These are phyloP conservation scores for Liopterus haemorrhoidalis DNA, from an alignment of 2,888 invertebrate species.

Conservation along the genomic window DNA sequence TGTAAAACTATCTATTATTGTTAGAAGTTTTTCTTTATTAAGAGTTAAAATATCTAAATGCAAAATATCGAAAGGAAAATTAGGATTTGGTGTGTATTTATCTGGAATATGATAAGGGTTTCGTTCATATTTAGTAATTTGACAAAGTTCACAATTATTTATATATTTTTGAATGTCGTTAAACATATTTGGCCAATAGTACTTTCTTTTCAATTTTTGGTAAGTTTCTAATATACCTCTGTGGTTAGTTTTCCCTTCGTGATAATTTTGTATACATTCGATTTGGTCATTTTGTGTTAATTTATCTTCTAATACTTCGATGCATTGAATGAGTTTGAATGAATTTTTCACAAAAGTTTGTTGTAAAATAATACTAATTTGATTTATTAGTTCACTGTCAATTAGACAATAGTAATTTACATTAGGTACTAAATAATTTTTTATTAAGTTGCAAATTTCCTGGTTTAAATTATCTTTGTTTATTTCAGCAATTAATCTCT, in stretches of 20 bases:
- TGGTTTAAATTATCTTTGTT: neutral
- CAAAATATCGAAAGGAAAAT: neutral
- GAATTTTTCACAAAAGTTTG: too few relatives aligned
- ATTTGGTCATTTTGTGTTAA: too few relatives aligned
- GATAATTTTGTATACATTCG: neutral
- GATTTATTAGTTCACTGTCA: too few relatives aligned
- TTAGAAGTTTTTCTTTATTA: slow-evolving; percentile 1
- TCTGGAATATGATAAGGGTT: slow-evolving; percentile 1
- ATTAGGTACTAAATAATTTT: neutral
- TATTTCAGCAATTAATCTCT: neutral
- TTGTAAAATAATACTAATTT: too few relatives aligned
- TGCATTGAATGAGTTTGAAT: too few relatives aligned
- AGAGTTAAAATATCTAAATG: neutral
- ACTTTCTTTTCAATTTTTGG: slow-evolving; percentile 9
- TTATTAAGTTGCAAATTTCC: too few relatives aligned
- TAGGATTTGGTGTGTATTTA: neutral
- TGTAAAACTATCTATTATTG: neutral
- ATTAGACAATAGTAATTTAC: too few relatives aligned
- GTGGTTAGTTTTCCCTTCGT: slow-evolving; percentile 3
- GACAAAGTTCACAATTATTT: slow-evolving; percentile 2
- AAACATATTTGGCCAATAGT: slow-evolving; percentile 6
- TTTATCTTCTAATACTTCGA: too few relatives aligned
- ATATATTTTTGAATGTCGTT: neutral
- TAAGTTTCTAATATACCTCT: neutral
- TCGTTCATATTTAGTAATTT: slow-evolving; percentile 4